Base-by-base conservation (phyloP, 2,888 invertebrate genomes). In the Idaea straminata region DNA sequence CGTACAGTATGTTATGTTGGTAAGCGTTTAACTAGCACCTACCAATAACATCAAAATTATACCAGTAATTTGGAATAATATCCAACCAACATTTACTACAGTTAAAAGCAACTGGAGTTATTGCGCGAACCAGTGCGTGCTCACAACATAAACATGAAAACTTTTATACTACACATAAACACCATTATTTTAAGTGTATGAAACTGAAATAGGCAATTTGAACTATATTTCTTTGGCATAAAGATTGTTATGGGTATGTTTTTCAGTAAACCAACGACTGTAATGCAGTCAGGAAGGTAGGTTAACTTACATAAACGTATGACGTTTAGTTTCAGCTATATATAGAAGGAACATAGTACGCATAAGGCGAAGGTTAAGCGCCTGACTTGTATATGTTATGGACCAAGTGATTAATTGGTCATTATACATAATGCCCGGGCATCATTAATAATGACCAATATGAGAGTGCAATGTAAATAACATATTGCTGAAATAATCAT, bases 41-140 rank as follows among this genome's bases (percentile, higher is more conserved):
- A 25, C 25, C 25, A 25, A 25, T 25, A 25, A 25, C 25, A 47
- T 10, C 47, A 47, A 47, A 4, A 13, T 10, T 13, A 3, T 7
- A 47, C 47, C 10, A 67, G 61, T 57, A 66, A 64, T 65, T 63
- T 66, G 68, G 66, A 67, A 62, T 67, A 71, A 72, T 68, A 62
- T 25, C 35, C 64, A 65, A 68, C 64, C 64, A 69, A 61, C 65
- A 64, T 60, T 68, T 36, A 68, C 65, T 36, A 68, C 65, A 67
- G 73, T 69, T 66, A 59, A 67, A 69, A 67, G 63, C 68, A 65
- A 65, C 66, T 66, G 73, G 70, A 69, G 69, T 66, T 65, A 72
- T 79, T 83, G 84, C 83, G 83, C 81, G 82, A 81, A 80, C 82
- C 67, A 78, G 78, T 79, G 83, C 90, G 90, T 89, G 90, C 87